phyloP scores from a whole-genome alignment of 2,888 invertebrate genomes.

The Argynnis bischoffii region DNA sequence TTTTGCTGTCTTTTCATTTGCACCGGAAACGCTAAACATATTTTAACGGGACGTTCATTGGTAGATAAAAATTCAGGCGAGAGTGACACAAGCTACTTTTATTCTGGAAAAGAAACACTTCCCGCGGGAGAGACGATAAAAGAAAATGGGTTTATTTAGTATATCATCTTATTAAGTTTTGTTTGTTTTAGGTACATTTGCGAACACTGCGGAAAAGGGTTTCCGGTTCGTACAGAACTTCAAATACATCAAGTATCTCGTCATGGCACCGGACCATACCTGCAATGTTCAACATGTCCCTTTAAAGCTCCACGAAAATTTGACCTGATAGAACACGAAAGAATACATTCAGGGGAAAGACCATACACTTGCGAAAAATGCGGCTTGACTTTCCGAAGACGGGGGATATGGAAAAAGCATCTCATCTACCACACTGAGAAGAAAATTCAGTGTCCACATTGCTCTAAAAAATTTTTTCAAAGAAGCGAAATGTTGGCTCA shows the following conservation, averaged over 20 bases:
- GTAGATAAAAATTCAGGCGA: too few relatives aligned
- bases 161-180: background rate
- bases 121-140: too few relatives aligned
- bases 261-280: conserved; percentile 61
- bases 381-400: conserved; percentile 67
- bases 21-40: too few relatives aligned
- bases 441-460: conserved; percentile 60
- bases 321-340: conserved; percentile 63
- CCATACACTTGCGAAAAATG: conserved; percentile 74
- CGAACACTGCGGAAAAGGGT: conserved; percentile 70
- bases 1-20: too few relatives aligned
- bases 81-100: too few relatives aligned
- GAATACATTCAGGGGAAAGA: conserved; percentile 69
- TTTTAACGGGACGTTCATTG: too few relatives aligned
- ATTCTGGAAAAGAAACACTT: too few relatives aligned
- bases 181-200: conserved; percentile 55
- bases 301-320: conserved; percentile 62
- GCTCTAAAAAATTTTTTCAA: conserved; percentile 62
- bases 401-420: conserved; percentile 69
- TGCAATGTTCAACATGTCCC: conserved; percentile 62
- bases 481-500: conserved; percentile 61
- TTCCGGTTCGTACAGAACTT: conserved; percentile 54
- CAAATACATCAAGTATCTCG: conserved; percentile 58
- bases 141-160: too few relatives aligned
- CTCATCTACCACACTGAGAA: conserved; percentile 68